Evolutionary conservation across 2,888 invertebrate species (phyloP).

Genomic region (Chorisops tibialis): DNA sequence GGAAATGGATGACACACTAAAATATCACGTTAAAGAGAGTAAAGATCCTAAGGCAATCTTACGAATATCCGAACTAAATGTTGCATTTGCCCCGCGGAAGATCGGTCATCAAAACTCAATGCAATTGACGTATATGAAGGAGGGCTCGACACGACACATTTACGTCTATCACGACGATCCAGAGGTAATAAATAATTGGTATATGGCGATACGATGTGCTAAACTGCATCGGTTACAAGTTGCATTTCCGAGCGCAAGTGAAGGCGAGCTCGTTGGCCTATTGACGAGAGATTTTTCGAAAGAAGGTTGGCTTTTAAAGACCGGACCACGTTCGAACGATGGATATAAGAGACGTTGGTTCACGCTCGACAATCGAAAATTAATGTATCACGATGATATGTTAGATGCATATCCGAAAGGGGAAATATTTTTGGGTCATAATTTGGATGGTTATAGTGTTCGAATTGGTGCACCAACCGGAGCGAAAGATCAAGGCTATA

Average conservation of each 20-base stretch:
- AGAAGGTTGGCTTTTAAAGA: slow-evolving; percentile 88
- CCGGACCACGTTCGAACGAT: slow-evolving; percentile 77
- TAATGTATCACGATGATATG: slow-evolving; percentile 90
- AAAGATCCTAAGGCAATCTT: slow-evolving; percentile 81
- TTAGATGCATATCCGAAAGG: slow-evolving; percentile 87
- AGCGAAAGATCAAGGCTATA: slow-evolving; percentile 73
- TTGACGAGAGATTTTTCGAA: slow-evolving; percentile 78
- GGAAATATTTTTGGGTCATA: slow-evolving; percentile 77
- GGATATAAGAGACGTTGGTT: slow-evolving; percentile 85
- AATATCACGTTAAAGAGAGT: slow-evolving; percentile 70
- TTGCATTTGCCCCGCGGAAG: slow-evolving; percentile 79
- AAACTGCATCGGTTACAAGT: slow-evolving; percentile 79
- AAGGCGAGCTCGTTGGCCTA: slow-evolving; percentile 67
- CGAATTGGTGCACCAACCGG: slow-evolving; percentile 64
- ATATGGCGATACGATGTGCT: slow-evolving; percentile 76
- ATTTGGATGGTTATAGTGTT: slow-evolving; percentile 69
- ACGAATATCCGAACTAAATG: slow-evolving; percentile 76
- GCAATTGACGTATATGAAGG: slow-evolving; percentile 81
- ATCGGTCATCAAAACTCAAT: slow-evolving; percentile 75
- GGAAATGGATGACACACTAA: slow-evolving; percentile 76
- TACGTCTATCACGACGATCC: slow-evolving; percentile 84
- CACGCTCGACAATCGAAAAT: slow-evolving; percentile 79
- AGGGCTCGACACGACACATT: slow-evolving; percentile 81
- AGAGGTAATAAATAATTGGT: slow-evolving; percentile 84
- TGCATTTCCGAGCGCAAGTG: slow-evolving; percentile 74